Evolutionary conservation across 2,113 vertebrate species (phyloP).

Genomic region (Sardina pilchardus): DNA sequence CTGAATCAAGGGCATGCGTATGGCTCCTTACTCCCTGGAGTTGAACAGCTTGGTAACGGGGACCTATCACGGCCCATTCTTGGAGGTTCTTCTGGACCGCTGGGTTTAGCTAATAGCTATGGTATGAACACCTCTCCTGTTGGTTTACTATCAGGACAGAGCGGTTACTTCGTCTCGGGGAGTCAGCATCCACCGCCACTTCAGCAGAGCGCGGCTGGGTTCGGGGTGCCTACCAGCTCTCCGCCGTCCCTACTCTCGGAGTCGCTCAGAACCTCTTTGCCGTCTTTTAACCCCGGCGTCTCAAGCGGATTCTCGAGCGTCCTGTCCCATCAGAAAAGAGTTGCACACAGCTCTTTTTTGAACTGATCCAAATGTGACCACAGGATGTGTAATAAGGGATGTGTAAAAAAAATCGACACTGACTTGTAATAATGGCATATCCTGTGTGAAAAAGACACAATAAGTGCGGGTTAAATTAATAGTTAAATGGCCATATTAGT

Average conservation of each 20-base stretch:
- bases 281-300: slow-evolving; percentile 64
- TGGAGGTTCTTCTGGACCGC: slow-evolving; percentile 58
- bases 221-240: slow-evolving; percentile 55
- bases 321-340: slow-evolving; percentile 71
- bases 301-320: slow-evolving; percentile 67
- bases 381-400: slow-evolving; percentile 9
- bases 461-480: slow-evolving; percentile 1
- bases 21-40: slow-evolving; percentile 69
- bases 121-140: slow-evolving; percentile 71
- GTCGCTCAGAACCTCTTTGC: slow-evolving; percentile 68
- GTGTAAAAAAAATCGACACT: background rate
- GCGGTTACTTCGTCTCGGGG: slow-evolving; percentile 73
- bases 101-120: slow-evolving; percentile 69
- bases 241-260: slow-evolving; percentile 67
- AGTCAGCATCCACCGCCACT: slow-evolving; percentile 62
- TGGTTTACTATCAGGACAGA: slow-evolving; percentile 70
- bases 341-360: slow-evolving; percentile 69
- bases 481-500: slow-evolving; percentile 49
- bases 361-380: slow-evolving; percentile 61
- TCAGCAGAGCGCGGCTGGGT: slow-evolving; percentile 60
- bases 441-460: background rate
- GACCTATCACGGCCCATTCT: slow-evolving; percentile 68
- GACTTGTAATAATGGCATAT: slow-evolving; percentile 5
- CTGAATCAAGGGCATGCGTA: slow-evolving; percentile 69
- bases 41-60: slow-evolving; percentile 70